Evolutionary conservation across 2,888 invertebrate genomes (phyloP).

Genomic region (Chloromyia formosa): DNA sequence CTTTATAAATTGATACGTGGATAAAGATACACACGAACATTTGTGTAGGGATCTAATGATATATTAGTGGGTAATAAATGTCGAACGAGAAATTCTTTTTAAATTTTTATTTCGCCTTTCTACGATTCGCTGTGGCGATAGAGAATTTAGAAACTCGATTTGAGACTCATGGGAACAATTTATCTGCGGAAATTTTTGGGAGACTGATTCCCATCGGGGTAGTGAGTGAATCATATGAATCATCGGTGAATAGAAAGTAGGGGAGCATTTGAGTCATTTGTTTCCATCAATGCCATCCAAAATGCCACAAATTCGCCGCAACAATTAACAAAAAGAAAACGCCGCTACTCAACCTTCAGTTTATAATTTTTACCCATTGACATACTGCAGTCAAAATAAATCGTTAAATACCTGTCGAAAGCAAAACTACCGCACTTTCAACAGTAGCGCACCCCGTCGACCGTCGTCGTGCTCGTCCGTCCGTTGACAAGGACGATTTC

Average conservation of each 20-base stretch:
- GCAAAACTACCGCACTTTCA: not conserved
- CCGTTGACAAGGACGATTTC: not conserved
- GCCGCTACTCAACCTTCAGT: not conserved
- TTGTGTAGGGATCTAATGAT: not conserved
- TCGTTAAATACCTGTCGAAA: conserved; percentile 18
- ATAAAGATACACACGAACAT: too few species aligned
- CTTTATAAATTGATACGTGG: too few species aligned
- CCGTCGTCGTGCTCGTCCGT: too few species aligned
- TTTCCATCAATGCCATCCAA: too few species aligned
- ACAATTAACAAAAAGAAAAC: not conserved
- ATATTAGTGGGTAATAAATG: conserved; percentile 21
- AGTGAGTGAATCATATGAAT: not conserved
- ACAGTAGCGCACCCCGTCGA: not conserved
- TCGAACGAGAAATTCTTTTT: not conserved
- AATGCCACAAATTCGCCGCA: not conserved
- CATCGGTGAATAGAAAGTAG: not conserved
- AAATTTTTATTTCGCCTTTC: too few species aligned
- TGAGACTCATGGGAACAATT: not conserved
- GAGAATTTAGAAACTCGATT: not conserved
- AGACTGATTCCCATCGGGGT: not conserved
- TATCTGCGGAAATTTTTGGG: not conserved
- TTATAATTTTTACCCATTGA: conserved; percentile 13
- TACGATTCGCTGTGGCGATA: not conserved
- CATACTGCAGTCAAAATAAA: conserved; percentile 36
- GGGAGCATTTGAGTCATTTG: too few species aligned